Base-by-base conservation (phyloP, 92 coral and sea anemone species). In the Metridium senile region DNA sequence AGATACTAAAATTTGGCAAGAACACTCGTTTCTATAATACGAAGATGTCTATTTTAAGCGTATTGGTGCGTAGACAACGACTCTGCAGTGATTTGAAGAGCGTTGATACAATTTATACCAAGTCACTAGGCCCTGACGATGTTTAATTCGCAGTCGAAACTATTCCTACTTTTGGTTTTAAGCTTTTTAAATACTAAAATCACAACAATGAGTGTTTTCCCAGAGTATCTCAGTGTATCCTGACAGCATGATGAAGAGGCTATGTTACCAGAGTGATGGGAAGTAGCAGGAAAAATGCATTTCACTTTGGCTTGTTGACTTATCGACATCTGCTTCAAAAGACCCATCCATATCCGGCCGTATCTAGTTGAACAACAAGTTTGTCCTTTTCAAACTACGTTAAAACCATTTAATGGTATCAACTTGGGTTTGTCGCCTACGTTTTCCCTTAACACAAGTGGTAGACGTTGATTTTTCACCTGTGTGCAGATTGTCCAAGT, bases 311-410 rank as follows among this genome's bases (percentile, higher is more conserved):
- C 4, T 59, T 59, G 33, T 59, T 73, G 58, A 20, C 33, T 33
- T 73, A 73, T 73, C 78, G 68, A 17, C 78, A 73, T 73, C 78
- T 73, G 78, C 56, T 34, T 49, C 54, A 34, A 54, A 33, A 45
- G 78, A 73, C 56, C 78, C 26, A 58, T 51, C 57, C 68, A 58
- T 63, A 73, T 73, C 78, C 78, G 78, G 78, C 39, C 78, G 30
- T 73, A 62, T 35, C 76, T 71, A 33, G 76, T 20, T 23, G 34
- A 30, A 18, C 33, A 33, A 58, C 67, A 73, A 32, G 33, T 73
- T 58, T 43, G 54, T 58, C 78, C 78, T 57, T 58, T 73, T 58
- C 54, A 73, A 53, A 32, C 68, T 32, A 57, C 54, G 43, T 33
- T 53, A 33, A 58, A 27, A 73, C 53, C 78, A 58, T 34, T 62